phyloP scores from a whole-genome alignment of 2,888 invertebrate species.

The Oligia fasciuncula region DNA sequence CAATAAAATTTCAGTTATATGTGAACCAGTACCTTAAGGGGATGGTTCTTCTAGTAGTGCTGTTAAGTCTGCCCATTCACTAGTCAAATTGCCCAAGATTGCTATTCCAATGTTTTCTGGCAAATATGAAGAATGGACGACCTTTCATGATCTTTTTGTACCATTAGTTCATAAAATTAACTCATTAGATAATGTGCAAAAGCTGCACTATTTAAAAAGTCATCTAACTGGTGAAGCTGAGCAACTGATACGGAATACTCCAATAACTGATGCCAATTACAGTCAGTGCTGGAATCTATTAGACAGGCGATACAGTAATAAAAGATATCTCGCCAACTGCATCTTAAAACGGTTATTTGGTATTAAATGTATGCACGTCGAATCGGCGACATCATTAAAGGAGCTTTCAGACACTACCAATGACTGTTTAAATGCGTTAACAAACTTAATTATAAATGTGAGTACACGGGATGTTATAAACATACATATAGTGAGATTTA shows the following conservation, averaged over 20 bases:
- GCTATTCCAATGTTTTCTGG: not conserved
- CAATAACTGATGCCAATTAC: not conserved
- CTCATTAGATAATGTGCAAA: not conserved
- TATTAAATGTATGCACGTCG: not conserved
- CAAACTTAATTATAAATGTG: no score
- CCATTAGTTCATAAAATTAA: not conserved
- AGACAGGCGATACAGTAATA: not conserved
- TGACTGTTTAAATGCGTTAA: no score
- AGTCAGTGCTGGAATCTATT: not conserved
- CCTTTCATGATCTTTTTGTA: not conserved
- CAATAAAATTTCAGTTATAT: not conserved
- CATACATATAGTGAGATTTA: no score
- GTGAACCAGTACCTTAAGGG: not conserved
- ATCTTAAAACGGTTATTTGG: conserved; percentile 45
- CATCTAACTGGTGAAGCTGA: not conserved
- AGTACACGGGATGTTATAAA: no score
- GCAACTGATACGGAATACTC: conserved; percentile 6
- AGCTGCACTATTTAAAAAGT: conserved; percentile 5
- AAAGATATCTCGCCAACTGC: no score
- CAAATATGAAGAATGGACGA: not conserved
- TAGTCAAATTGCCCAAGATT: not conserved
- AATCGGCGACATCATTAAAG: no score
- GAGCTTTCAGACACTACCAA: no score
- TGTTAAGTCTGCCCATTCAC: not conserved
- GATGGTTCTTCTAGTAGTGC: conserved; percentile 5